Conservation (phyloP, 2,888 invertebrate genomes). For the Caenorhabditis parvicauda region DNA sequence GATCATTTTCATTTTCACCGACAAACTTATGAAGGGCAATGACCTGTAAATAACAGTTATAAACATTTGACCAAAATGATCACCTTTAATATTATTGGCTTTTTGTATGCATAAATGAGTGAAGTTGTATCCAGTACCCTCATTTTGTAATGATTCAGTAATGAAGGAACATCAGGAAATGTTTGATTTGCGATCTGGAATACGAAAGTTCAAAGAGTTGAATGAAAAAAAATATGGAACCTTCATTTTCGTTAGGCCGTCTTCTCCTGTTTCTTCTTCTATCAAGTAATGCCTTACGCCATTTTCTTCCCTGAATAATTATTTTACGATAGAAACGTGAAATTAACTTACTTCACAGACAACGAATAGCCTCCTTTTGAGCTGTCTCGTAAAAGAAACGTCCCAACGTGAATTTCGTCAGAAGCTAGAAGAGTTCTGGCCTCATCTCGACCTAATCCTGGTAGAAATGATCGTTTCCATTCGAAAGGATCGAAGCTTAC, state of each 20-base stretch:
- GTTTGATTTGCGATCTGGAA: slow-evolving; percentile 83
- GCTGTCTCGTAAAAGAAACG: slow-evolving; percentile 52
- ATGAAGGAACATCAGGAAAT: slow-evolving; percentile 84
- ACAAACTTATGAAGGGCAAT: slow-evolving; percentile 36
- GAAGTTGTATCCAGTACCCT: slow-evolving; percentile 96
- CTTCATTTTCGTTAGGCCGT: slow-evolving; percentile 31
- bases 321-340: neutral
- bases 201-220: neutral
- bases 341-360: slow-evolving; percentile 39
- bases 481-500: slow-evolving; percentile 51
- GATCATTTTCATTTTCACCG: slow-evolving; percentile 84
- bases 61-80: slow-evolving; percentile 12
- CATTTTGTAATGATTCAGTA: slow-evolving; percentile 88
- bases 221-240: neutral
- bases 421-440: slow-evolving; percentile 35
- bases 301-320: slow-evolving; percentile 11
- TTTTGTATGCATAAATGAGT: slow-evolving; percentile 75
- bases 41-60: slow-evolving; percentile 15
- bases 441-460: slow-evolving; percentile 45
- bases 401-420: slow-evolving; percentile 32
- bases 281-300: slow-evolving; percentile 53
- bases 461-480: slow-evolving; percentile 50
- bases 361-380: slow-evolving; percentile 48
- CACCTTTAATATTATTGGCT: slow-evolving; percentile 34
- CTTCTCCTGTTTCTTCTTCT: slow-evolving; percentile 35